Evolutionary conservation across 2,888 invertebrate genomes (phyloP).

Genomic region (Synanthedon myopaeformis): DNA sequence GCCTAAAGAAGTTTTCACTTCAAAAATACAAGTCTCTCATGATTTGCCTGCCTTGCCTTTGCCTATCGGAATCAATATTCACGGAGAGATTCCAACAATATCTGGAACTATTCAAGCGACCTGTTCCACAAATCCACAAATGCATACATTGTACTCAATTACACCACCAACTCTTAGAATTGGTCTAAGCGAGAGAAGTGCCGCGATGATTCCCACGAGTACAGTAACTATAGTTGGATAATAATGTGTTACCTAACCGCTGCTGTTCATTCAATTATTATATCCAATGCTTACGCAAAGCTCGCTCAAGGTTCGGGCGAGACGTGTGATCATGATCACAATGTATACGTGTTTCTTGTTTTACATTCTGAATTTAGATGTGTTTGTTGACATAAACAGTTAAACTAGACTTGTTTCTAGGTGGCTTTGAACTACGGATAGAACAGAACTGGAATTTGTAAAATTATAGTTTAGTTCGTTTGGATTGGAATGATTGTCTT

Average conservation of each 20-base stretch:
- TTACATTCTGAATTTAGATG: slow-evolving; percentile 2
- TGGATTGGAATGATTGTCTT: too few relatives aligned
- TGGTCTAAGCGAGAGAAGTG: not conserved
- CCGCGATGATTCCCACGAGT: slow-evolving; percentile 48
- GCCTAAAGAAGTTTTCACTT: too few relatives aligned
- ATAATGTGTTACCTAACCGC: slow-evolving; percentile 52
- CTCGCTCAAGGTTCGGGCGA: slow-evolving; percentile 34
- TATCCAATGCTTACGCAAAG: slow-evolving; percentile 34
- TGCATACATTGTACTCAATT: not conserved
- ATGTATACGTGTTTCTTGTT: slow-evolving; percentile 9
- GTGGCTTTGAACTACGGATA: not conserved
- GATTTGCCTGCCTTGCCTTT: too few relatives aligned
- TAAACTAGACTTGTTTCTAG: not conserved
- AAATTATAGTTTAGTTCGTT: too few relatives aligned
- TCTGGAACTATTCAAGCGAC: too few relatives aligned
- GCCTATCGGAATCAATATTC: too few relatives aligned
- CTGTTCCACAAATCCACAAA: too few relatives aligned
- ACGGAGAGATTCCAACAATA: too few relatives aligned
- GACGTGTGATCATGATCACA: slow-evolving; percentile 22
- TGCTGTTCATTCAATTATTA: slow-evolving; percentile 30
- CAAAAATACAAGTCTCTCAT: too few relatives aligned
- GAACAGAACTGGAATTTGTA: not conserved
- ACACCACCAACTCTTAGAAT: not conserved
- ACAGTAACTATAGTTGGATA: slow-evolving; percentile 33
- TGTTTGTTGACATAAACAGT: not conserved